Base-by-base conservation (phyloP, 2,888 invertebrate genomes). In the Leptarthrus brevirostris region DNA sequence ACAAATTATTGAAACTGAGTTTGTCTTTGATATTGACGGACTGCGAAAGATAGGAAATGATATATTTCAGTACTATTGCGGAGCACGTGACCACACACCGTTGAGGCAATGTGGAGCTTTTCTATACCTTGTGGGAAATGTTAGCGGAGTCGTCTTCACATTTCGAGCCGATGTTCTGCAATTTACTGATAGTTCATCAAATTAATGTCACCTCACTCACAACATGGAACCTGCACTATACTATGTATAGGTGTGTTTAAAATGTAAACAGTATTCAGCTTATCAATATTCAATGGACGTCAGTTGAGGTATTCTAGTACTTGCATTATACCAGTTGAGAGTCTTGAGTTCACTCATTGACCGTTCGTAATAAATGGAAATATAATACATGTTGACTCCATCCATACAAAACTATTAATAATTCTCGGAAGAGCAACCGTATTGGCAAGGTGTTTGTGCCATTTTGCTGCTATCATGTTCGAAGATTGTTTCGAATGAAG, bases 241-340 rank as follows among this genome's bases (percentile, higher is more conserved):
- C 12, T 3, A 26, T 56, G 56, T 30, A 22, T 44, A 16, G 44
- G 44, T 20, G 36, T 8, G 14, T 2, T 3, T 26, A 5, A 34
- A 58, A 58, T 20, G 61, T 18, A 61, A 20, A 20, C 40, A 18
- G 4, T n/a, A 12, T 22, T 61, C 61, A n/a, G 3, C 20, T 61
- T 61, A 61, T 61, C 40, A 40, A 61, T 36, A n/a, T n/a, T 34
- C 61, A 61, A 36, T 56, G 26, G 22, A 16, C 56, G 56, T 56
- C n/a, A 49, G 30, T 56, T 16, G 56, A 16, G 30, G 8, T 16
- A 14, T 24, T n/a, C 12, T 16, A 34, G 34, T 30, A n/a, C 30
- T 56, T n/a, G 16, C 30, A 30, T 30, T 30, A 30, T 30, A 30
- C 5, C 4, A 30, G 4, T 30, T 6, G 30, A 30, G 8, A 30